phyloP scores from a whole-genome alignment of 2,113 vertebrate species.

The Microtus oregoni region DNA sequence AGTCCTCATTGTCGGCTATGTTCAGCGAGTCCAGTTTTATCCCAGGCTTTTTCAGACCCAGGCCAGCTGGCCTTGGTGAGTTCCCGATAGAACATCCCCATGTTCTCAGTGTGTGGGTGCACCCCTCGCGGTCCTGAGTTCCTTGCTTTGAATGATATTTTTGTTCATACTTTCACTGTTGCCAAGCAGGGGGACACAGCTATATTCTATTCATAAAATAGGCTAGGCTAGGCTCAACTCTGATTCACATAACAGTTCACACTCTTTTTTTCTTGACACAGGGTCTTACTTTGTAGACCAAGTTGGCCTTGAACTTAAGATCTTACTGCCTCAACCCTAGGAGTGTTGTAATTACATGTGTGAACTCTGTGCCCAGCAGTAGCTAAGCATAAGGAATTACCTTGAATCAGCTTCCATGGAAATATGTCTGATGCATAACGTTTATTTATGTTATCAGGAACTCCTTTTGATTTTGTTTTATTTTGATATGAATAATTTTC shows the following conservation, averaged over 20 bases:
- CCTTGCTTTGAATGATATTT: not conserved
- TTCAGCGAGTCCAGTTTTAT: too few relatives aligned
- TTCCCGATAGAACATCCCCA: too few relatives aligned
- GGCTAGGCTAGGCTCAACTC: not conserved
- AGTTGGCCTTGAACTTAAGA: not conserved
- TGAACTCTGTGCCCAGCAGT: not conserved
- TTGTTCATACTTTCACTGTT: slow-evolving; percentile 41
- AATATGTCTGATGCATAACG: slow-evolving; percentile 30
- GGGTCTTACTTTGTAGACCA: not conserved
- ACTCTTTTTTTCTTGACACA: not conserved
- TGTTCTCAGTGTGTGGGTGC: too few relatives aligned
- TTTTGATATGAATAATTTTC: slow-evolving; percentile 22
- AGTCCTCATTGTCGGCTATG: too few relatives aligned
- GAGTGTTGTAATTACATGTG: not conserved
- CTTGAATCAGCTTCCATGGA: slow-evolving; percentile 1
- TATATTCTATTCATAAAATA: slow-evolving; percentile 14
- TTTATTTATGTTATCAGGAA: not conserved
- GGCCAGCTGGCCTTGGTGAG: too few relatives aligned
- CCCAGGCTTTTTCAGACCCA: too few relatives aligned
- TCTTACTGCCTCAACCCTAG: not conserved
- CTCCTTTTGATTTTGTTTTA: slow-evolving; percentile 53
- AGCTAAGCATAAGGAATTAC: not conserved
- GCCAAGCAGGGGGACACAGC: slow-evolving; percentile 77
- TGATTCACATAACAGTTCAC: slow-evolving; percentile 23
- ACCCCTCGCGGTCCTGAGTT: too few relatives aligned